Conservation (phyloP, 2,888 invertebrate species). For the Synergus gifuensis region DNA sequence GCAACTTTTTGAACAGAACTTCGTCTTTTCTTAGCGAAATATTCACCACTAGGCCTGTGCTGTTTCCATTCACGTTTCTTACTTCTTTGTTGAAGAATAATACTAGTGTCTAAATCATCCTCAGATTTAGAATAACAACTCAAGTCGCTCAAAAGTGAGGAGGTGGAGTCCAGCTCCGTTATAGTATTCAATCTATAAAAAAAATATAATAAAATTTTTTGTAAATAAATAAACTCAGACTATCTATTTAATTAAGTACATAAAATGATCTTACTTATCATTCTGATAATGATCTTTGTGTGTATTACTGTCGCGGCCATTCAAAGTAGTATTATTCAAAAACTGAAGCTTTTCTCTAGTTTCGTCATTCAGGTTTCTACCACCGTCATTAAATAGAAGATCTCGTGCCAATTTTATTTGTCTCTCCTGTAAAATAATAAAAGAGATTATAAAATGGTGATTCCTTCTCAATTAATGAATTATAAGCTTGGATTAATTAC, state of each 20-base stretch:
- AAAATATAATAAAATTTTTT: not conserved
- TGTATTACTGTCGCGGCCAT: constrained; percentile 77
- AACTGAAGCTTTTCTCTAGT: constrained; percentile 90
- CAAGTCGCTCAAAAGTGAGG: constrained; percentile 88
- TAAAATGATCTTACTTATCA: constrained; percentile 67
- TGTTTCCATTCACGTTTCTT: constrained; percentile 77
- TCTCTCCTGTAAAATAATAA: constrained; percentile 80
- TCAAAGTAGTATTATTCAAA: constrained; percentile 83
- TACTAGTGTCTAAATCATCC: constrained; percentile 84
- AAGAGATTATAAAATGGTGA: not conserved
- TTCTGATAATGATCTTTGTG: constrained; percentile 69
- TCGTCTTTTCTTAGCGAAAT: constrained; percentile 66
- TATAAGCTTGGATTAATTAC: not conserved
- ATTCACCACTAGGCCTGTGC: constrained; percentile 77
- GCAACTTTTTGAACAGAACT: constrained; percentile 74
- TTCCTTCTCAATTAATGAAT: too few species aligned
- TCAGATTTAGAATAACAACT: constrained; percentile 89
- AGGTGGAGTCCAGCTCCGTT: constrained; percentile 89
- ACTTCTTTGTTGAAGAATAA: constrained; percentile 69
- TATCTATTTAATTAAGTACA: not conserved
- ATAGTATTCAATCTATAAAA: constrained; percentile 80
- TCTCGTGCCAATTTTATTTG: constrained; percentile 87
- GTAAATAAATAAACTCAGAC: too few species aligned
- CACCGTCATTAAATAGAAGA: constrained; percentile 85
- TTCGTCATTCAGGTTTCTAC: constrained; percentile 86